These are phyloP conservation scores for Brachionichthys hirsutus DNA, from an alignment of 2,113 vertebrate genomes.

Conservation along the genomic window DNA sequence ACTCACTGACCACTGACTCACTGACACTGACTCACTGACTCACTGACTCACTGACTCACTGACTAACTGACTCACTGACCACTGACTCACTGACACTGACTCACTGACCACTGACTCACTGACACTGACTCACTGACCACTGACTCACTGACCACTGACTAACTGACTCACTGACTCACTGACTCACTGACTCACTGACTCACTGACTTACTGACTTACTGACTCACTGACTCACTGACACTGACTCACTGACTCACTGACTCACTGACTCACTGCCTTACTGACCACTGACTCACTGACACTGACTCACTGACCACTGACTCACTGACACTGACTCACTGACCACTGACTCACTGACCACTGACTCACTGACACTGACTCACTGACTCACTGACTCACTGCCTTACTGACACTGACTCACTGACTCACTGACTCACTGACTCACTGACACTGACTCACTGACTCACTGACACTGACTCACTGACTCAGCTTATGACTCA, in stretches of 20 bases:
- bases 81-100: constrained; percentile 62
- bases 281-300: too few species aligned
- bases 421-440: constrained; percentile 64
- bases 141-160: constrained; percentile 58
- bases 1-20: too few species aligned
- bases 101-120: constrained; percentile 59
- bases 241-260: too few species aligned
- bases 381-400: constrained; percentile 54
- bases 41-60: constrained; percentile 53
- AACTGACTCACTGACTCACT: constrained; percentile 53
- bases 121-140: constrained; percentile 3
- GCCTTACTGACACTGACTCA: too few species aligned
- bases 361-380: constrained; percentile 56
- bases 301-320: constrained; percentile 54
- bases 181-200: constrained; percentile 61
- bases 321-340: constrained; percentile 62
- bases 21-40: constrained; percentile 57
- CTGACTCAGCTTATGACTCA: constrained; percentile 54
- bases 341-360: too few species aligned
- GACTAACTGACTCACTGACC: too few species aligned
- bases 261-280: constrained; percentile 45
- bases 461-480: too few species aligned
- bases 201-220: too few species aligned
- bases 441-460: too few species aligned
- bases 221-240: constrained; percentile 54